Evolutionary conservation across 2,797 vertebrate species (phyloP), one percentile per base, ranked within the genome.

Genomic region (Pangasius macronema): DNA sequence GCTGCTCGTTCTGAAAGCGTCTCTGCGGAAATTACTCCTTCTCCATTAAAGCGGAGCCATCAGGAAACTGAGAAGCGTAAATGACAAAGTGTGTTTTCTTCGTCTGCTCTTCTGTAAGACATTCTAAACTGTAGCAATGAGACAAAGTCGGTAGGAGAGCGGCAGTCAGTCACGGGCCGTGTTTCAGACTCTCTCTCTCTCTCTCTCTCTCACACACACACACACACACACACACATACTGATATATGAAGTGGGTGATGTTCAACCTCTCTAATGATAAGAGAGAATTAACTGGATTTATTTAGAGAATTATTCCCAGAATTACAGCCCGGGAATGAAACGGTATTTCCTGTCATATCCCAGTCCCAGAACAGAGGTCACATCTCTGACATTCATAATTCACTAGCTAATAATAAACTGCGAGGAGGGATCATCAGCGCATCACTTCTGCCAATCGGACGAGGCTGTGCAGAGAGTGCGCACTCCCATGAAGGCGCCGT

Each of bases 41-140:
- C 57, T 85, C 84, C 75, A 85, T 85, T 85, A 85, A 77, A 85
- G 59, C 22, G 3, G 33, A 65, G 59, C 72, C 84, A 77, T 77
- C 84, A 67, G 84, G 84, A 76, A 61, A 76, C 36, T 24, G 55
- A 61, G 65, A 84, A 55, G 65, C 67, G 67, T 84, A 84, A 84
- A 84, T 84, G 82, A 84, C 82, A 84, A 72, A 72, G 67, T n/a
- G 51, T 39, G 30, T 84, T 70, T 70, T 84, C 49, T 84, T 70
- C 24, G 5, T 46, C n/a, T 83, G 42, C 18, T 68, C 63, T 83
- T 22, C 42, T 49, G 49, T 68, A 83, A 30, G 36, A 53, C 46
- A 22, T 53, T 83, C 3, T 27, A 2, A 39, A 73, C 68, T 22
- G 22, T 22, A 22, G 63, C 46, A 39, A 39, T 8, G 33, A 61